phyloP scores from a whole-genome alignment of 2,888 invertebrate genomes.

The Eudasyphora cyanicolor region DNA sequence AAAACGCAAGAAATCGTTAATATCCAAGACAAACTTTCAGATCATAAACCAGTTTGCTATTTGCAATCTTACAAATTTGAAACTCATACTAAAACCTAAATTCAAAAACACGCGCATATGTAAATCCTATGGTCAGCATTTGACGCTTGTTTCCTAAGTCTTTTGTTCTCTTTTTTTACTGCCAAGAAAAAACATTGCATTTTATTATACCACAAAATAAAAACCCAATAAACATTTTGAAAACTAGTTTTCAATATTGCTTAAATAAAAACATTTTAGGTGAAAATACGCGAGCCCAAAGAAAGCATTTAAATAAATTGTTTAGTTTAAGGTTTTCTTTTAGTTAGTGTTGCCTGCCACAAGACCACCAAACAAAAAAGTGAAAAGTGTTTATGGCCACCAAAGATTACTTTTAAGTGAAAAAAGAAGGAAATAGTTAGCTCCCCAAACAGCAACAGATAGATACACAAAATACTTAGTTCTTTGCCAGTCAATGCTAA shows the following conservation, averaged over 20 bases:
- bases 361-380: neutral
- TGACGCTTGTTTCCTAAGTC: conserved; percentile 26
- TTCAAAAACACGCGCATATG: neutral
- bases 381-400: neutral
- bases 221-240: neutral
- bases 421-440: conserved; percentile 16
- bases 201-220: neutral
- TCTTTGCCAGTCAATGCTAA: neutral
- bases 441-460: conserved; percentile 47
- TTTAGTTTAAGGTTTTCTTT: conserved; percentile 11
- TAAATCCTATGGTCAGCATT: too few species aligned
- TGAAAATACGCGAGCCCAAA: too few species aligned
- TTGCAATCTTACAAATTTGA: neutral
- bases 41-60: neutral
- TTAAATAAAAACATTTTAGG: too few species aligned
- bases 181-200: neutral
- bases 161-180: conserved; percentile 14
- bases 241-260: neutral
- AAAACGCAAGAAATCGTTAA: neutral
- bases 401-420: neutral
- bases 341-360: neutral
- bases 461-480: conserved; percentile 29
- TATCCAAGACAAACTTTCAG: conserved; percentile 1
- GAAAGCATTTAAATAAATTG: conserved; percentile 1
- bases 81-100: neutral